Percentiles rank a stretch among this genome's conserved stretches.
phyloP scores from a whole-genome alignment of 2,113 vertebrate genomes.

The Piaya cayana region DNA sequence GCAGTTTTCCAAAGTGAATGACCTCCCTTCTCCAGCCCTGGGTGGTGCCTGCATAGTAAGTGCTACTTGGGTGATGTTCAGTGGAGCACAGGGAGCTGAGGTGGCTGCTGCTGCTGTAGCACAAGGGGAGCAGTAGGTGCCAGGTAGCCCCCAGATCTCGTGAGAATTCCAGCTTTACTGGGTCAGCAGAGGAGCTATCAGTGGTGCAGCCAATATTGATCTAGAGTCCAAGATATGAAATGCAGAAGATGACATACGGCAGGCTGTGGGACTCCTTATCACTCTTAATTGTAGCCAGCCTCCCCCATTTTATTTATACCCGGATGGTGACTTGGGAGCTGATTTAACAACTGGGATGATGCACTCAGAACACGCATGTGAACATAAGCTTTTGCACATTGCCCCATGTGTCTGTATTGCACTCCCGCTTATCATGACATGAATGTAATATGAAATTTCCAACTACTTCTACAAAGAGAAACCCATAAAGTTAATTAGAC shows the following conservation, averaged over 20 bases:
- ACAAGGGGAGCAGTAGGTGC: slow-evolving; percentile 94
- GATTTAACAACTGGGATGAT: not conserved
- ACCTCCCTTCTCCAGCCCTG: slow-evolving; percentile 96
- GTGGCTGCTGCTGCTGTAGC: slow-evolving; percentile 87
- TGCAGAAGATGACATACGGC: not conserved
- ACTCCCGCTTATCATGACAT: not conserved
- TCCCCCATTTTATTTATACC: not conserved
- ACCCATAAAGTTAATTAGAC: not conserved
- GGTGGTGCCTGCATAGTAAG: slow-evolving; percentile 92
- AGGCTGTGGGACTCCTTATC: not conserved
- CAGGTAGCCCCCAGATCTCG: slow-evolving; percentile 94
- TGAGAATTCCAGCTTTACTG: slow-evolving; percentile 92
- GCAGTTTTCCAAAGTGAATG: slow-evolving; percentile 91
- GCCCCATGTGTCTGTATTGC: not conserved
- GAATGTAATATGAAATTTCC: not conserved
- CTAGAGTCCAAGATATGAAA: slow-evolving; percentile 69
- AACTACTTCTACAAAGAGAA: not conserved
- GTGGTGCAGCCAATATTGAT: slow-evolving; percentile 95
- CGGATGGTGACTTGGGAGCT: not conserved
- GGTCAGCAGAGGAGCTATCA: slow-evolving; percentile 89
- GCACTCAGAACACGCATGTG: not conserved
- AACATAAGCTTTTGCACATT: not conserved
- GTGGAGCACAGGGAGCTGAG: slow-evolving; percentile 93
- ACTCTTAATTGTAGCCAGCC: not conserved
- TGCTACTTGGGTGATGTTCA: slow-evolving; percentile 92